Conservation (phyloP, 1,140 invertebrate genomes). For the Hyposmocoma kahamanoa region DNA sequence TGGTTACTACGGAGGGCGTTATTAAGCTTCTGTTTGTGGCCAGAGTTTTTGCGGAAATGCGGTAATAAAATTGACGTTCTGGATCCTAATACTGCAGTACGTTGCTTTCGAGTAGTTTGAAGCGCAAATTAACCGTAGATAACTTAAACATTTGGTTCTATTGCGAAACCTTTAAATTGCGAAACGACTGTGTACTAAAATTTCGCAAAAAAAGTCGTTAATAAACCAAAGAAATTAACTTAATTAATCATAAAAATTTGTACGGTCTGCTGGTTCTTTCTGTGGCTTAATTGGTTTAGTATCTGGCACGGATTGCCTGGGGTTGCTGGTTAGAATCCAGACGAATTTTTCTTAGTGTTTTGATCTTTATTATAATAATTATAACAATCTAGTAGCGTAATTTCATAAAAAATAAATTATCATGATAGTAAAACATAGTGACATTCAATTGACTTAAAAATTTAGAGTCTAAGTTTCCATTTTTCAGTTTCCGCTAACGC, state of each 20-base stretch:
- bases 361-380: too few species aligned
- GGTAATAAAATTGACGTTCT: background rate
- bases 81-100: background rate
- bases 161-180: background rate
- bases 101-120: background rate
- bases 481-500: background rate
- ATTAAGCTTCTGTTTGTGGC: conserved; percentile 27
- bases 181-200: background rate
- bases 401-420: too few species aligned
- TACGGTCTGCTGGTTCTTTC: background rate
- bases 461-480: background rate
- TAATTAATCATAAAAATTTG: background rate
- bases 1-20: conserved; percentile 34
- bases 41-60: background rate
- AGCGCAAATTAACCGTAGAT: background rate
- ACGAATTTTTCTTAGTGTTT: too few species aligned
- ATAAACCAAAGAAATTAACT: background rate
- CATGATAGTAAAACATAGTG: too few species aligned
- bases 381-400: too few species aligned
- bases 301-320: background rate
- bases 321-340: too few species aligned
- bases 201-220: background rate
- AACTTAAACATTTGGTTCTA: background rate
- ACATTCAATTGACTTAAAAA: background rate
- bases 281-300: background rate